Conservation (phyloP, 1,140 invertebrate species). For the Macrobrachium rosenbergii region DNA sequence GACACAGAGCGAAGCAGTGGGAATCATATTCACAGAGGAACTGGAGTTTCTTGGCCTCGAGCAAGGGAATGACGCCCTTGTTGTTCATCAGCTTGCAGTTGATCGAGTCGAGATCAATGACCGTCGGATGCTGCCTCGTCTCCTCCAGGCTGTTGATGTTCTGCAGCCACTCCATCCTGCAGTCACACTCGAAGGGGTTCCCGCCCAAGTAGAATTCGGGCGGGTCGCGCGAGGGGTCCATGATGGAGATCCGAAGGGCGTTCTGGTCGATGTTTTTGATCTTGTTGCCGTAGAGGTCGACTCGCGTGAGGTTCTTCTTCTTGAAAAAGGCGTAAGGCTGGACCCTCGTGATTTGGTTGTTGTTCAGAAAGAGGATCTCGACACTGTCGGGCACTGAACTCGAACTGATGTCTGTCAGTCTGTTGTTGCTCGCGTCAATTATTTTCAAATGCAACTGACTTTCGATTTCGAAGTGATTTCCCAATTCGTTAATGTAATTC, state of each 20-base stretch:
- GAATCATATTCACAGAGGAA: conserved; percentile 92
- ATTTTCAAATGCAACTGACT: conserved; percentile 61
- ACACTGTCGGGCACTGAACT: conserved; percentile 92
- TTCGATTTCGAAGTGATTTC: conserved; percentile 65
- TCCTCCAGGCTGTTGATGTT: conserved; percentile 82
- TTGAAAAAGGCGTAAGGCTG: conserved; percentile 88
- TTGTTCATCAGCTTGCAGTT: conserved; percentile 71
- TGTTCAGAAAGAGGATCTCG: conserved; percentile 89
- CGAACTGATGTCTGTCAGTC: conserved; percentile 83
- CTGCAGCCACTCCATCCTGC: conserved; percentile 87
- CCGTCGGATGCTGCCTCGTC: conserved; percentile 83
- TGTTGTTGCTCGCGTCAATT: conserved; percentile 66
- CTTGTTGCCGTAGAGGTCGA: conserved; percentile 91
- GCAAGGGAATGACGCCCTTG: conserved; percentile 68
- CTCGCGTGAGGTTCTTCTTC: conserved; percentile 85
- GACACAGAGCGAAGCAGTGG: conserved; percentile 90
- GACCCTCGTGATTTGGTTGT: conserved; percentile 86
- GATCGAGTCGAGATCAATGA: conserved; percentile 86
- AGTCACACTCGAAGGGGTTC: conserved; percentile 93
- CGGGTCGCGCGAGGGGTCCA: conserved; percentile 81
- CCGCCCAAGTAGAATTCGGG: conserved; percentile 92
- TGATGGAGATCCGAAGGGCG: conserved; percentile 78
- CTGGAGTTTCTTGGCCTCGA: conserved; percentile 86
- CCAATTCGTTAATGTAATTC: conserved; percentile 75
- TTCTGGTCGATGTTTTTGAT: conserved; percentile 85